Evolutionary conservation across 2,797 vertebrate species (phyloP).

Genomic region (Sebastes hubbsi): DNA sequence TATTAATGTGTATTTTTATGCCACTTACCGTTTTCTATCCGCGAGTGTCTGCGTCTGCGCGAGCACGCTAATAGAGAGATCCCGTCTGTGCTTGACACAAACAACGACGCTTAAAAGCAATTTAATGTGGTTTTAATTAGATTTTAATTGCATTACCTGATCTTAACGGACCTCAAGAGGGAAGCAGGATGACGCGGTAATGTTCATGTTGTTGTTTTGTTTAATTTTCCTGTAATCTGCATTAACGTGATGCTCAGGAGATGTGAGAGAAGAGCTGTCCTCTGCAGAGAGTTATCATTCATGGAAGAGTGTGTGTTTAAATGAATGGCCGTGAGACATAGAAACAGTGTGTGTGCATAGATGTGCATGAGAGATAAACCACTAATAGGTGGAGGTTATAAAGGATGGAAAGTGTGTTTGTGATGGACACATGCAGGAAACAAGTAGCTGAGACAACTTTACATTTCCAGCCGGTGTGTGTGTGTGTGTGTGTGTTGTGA

Average conservation of each 20-base stretch:
- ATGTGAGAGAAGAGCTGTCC: background rate
- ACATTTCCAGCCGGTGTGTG: background rate
- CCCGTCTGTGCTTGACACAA: slow-evolving; percentile 34
- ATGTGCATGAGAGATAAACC: background rate
- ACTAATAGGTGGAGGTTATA: background rate
- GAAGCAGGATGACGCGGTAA: slow-evolving; percentile 5
- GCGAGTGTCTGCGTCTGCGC: background rate
- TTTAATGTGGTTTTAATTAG: slow-evolving; percentile 68
- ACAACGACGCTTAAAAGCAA: slow-evolving; percentile 45
- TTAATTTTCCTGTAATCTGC: slow-evolving; percentile 9
- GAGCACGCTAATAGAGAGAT: slow-evolving; percentile 55
- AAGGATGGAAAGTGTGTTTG: background rate
- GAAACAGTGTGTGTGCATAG: background rate
- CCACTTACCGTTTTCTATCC: background rate
- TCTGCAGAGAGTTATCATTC: background rate
- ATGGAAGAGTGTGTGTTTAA: background rate
- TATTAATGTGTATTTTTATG: background rate
- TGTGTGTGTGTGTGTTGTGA: slow-evolving; percentile 13
- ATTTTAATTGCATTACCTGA: slow-evolving; percentile 74
- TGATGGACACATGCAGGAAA: background rate
- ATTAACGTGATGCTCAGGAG: slow-evolving; percentile 14
- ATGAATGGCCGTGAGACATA: background rate
- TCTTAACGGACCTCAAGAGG: slow-evolving; percentile 59
- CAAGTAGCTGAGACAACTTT: background rate
- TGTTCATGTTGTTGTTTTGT: slow-evolving; percentile 8